Percentiles rank a stretch among this genome's conserved stretches.
Evolutionary conservation across 2,113 vertebrate species (phyloP).

Genomic region (Engystomops pustulosus): DNA sequence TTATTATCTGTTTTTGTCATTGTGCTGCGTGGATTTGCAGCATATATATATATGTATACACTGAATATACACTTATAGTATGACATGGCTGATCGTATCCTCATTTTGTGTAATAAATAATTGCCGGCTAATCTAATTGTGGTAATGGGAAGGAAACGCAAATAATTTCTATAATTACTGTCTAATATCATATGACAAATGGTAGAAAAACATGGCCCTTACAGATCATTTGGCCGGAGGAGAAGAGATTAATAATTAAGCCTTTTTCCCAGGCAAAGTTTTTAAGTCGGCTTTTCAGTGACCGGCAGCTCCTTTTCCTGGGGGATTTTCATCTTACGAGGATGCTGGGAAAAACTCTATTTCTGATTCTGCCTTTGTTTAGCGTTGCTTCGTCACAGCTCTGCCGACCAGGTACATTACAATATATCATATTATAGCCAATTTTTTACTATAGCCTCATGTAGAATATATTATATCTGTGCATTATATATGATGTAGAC

Average conservation of each 20-base stretch:
- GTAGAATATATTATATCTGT: neutral
- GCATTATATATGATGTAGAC: neutral
- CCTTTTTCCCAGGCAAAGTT: constrained; percentile 69
- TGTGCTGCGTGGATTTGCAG: too few species aligned
- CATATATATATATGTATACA: too few species aligned
- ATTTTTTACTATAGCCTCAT: neutral
- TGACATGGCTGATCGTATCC: too few species aligned
- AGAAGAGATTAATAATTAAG: constrained; percentile 76
- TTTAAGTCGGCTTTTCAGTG: constrained; percentile 69
- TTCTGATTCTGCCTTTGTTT: constrained; percentile 68
- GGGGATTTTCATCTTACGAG: constrained; percentile 63
- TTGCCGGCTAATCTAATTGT: too few species aligned
- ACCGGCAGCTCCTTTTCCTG: constrained; percentile 62
- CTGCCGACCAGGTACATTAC: constrained; percentile 74
- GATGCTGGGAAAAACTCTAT: constrained; percentile 73
- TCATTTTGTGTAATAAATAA: too few species aligned
- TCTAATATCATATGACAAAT: constrained; percentile 58
- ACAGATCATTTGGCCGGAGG: constrained; percentile 66
- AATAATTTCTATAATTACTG: constrained; percentile 30
- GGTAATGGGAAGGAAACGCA: constrained; percentile 2
- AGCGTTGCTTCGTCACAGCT: constrained; percentile 65
- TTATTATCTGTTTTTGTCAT: too few species aligned
- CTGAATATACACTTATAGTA: too few species aligned
- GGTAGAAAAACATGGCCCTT: constrained; percentile 64
- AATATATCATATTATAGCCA: neutral